Evolutionary conservation across 2,797 vertebrate species (phyloP).

Genomic region (Siniperca scherzeri): DNA sequence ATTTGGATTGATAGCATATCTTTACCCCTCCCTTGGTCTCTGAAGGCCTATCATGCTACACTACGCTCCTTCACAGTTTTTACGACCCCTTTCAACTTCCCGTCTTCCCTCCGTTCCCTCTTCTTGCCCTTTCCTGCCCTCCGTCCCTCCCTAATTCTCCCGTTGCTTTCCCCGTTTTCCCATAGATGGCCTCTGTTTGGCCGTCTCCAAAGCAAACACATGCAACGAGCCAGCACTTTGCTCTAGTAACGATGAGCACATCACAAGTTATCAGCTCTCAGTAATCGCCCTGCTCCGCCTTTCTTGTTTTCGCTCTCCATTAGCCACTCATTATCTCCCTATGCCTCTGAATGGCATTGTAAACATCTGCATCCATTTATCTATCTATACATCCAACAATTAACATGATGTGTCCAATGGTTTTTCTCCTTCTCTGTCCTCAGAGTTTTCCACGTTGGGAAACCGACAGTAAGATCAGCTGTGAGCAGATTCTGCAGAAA

Average conservation of each 20-base stretch:
- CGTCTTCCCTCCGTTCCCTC: constrained; percentile 40
- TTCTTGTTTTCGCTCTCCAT: constrained; percentile 38
- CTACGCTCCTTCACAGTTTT: constrained; percentile 46
- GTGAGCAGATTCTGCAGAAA: constrained; percentile 92
- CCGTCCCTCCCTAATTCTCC: constrained; percentile 62
- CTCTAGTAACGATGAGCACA: constrained; percentile 66
- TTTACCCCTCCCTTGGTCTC: constrained; percentile 64
- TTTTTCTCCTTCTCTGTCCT: neutral
- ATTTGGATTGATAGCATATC: constrained; percentile 69
- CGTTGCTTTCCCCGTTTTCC: constrained; percentile 54
- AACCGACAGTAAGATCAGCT: constrained; percentile 90
- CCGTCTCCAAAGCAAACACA: constrained; percentile 83
- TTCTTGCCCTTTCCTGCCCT: constrained; percentile 59
- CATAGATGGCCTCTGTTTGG: constrained; percentile 66
- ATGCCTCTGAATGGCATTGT: neutral
- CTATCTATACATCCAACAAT: constrained; percentile 1
- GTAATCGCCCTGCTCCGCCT: constrained; percentile 40
- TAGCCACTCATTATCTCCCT: constrained; percentile 23
- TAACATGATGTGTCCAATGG: neutral
- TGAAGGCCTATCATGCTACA: constrained; percentile 61
- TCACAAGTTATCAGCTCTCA: constrained; percentile 70
- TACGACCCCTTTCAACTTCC: constrained; percentile 56
- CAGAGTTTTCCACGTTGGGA: constrained; percentile 89
- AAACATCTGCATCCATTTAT: constrained; percentile 7
- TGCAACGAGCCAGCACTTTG: constrained; percentile 43